These are phyloP conservation scores for Caenorhabditis virilis DNA, from an alignment of 2,888 invertebrate species.

Conservation along the genomic window DNA sequence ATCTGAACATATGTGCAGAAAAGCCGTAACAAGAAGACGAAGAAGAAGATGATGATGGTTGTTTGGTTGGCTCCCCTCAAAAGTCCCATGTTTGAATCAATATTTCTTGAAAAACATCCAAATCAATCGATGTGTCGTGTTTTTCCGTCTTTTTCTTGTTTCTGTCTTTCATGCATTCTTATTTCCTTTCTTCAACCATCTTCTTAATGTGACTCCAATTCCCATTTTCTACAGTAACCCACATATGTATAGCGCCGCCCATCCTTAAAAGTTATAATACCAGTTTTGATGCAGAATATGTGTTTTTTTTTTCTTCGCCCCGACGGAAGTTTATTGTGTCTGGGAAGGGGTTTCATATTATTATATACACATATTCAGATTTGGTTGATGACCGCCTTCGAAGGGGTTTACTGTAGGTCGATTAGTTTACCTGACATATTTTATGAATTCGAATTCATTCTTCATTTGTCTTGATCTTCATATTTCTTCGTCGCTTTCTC, in stretches of 20 bases:
- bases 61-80: neutral
- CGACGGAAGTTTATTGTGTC: neutral
- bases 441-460: too few species aligned
- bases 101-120: too few species aligned
- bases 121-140: too few species aligned
- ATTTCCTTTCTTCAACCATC: neutral
- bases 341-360: too few species aligned
- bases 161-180: neutral
- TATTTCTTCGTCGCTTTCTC: too few species aligned
- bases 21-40: neutral
- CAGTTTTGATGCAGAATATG: neutral
- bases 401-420: neutral
- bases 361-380: slow-evolving; percentile 13
- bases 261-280: slow-evolving; percentile 1
- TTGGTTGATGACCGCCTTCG: slow-evolving; percentile 1
- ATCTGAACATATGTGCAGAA: slow-evolving; percentile 2
- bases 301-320: slow-evolving; percentile 4
- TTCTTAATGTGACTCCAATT: neutral
- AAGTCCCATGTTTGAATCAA: too few species aligned
- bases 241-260: slow-evolving; percentile 8
- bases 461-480: too few species aligned
- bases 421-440: too few species aligned
- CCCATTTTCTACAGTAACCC: neutral
- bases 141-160: neutral
- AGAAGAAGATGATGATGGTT: too few species aligned